Percentiles rank a stretch among this genome's conserved stretches.
phyloP scores from a whole-genome alignment of 2,797 vertebrate genomes.

The Coracias cyanogaster region DNA sequence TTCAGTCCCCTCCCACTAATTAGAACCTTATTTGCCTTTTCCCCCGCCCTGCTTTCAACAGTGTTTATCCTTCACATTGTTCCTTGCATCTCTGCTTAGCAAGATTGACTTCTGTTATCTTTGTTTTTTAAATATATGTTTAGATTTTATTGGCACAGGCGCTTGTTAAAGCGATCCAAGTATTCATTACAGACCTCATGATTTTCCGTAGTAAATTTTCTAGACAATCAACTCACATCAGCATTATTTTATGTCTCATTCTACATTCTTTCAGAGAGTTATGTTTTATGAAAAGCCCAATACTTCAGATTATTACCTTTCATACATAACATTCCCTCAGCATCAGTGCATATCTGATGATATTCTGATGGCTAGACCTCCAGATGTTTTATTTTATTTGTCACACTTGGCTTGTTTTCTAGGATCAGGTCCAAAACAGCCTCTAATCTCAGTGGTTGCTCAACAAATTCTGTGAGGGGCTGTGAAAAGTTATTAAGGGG shows the following conservation, averaged over 20 bases:
- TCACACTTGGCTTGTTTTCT: conserved; percentile 59
- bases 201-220: conserved; percentile 74
- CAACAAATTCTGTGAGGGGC: conserved; percentile 44
- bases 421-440: conserved; percentile 41
- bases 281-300: conserved; percentile 51
- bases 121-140: conserved; percentile 71
- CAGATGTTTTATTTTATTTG: conserved; percentile 73
- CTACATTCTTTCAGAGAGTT: conserved; percentile 60
- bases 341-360: conserved; percentile 67
- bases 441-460: conserved; percentile 58
- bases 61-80: conserved; percentile 58
- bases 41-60: neutral
- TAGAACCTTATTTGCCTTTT: conserved; percentile 70
- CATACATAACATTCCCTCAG: conserved; percentile 32
- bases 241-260: conserved; percentile 27
- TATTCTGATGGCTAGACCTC: conserved; percentile 58
- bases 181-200: conserved; percentile 65
- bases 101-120: conserved; percentile 70
- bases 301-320: conserved; percentile 64
- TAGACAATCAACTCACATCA: conserved; percentile 66
- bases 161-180: conserved; percentile 5
- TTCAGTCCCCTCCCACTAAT: conserved; percentile 67
- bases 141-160: conserved; percentile 60
- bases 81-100: conserved; percentile 37
- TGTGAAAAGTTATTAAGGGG: conserved; percentile 3